phyloP scores from a whole-genome alignment of 1,140 invertebrate species.

The Drosophila repleta region DNA sequence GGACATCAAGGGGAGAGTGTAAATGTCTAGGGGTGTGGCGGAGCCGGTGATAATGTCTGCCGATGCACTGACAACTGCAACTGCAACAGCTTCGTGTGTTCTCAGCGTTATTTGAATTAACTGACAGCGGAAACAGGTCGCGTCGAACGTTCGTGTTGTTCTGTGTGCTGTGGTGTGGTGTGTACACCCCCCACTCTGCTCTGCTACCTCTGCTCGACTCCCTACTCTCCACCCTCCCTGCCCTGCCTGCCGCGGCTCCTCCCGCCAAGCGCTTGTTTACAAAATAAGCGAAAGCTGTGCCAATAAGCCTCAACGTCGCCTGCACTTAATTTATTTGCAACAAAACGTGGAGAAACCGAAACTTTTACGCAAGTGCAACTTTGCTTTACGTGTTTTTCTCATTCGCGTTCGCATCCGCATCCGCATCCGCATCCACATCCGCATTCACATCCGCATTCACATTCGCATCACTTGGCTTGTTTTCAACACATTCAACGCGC shows the following conservation, averaged over 20 bases:
- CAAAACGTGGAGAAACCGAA: slow-evolving; percentile 62
- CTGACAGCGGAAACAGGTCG: slow-evolving; percentile 63
- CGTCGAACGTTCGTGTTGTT: slow-evolving; percentile 15
- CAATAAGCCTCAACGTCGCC: slow-evolving; percentile 78
- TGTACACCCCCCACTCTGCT: no score
- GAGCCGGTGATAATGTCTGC: slow-evolving; percentile 56
- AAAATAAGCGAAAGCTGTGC: slow-evolving; percentile 75
- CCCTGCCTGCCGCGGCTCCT: not conserved
- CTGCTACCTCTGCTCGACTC: no score
- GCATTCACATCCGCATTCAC: slow-evolving; percentile 18
- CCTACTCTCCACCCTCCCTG: not conserved
- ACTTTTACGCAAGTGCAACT: slow-evolving; percentile 77
- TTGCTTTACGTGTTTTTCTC: slow-evolving; percentile 64
- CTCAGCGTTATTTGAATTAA: slow-evolving; percentile 63
- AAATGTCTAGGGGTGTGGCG: not conserved
- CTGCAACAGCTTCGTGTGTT: slow-evolving; percentile 53
- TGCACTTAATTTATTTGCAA: slow-evolving; percentile 80
- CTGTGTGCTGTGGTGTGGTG: not conserved
- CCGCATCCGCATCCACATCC: not conserved
- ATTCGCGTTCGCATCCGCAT: slow-evolving; percentile 12
- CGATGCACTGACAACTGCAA: slow-evolving; percentile 51
- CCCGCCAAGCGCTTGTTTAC: slow-evolving; percentile 54
- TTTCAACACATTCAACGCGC: slow-evolving; percentile 56
- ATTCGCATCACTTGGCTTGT: slow-evolving; percentile 64
- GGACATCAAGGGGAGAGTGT: not conserved